These are phyloP conservation scores for Muricea muricata DNA, from an alignment of 92 coral and sea anemone species.

Conservation along the genomic window DNA sequence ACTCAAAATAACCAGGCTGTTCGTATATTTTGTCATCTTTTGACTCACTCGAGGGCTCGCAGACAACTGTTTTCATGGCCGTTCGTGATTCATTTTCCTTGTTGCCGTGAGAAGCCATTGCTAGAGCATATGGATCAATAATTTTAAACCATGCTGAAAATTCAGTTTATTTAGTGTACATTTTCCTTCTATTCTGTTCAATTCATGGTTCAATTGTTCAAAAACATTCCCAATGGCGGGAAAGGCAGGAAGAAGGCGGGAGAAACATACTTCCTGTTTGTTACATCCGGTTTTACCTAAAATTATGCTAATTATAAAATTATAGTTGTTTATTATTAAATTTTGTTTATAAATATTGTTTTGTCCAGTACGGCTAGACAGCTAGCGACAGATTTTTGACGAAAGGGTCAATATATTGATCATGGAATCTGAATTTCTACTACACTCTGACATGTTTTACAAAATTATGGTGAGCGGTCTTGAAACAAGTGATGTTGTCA, in stretches of 20 bases:
- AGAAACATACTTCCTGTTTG: too few species aligned
- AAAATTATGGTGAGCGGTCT: not conserved
- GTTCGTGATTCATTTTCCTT: not conserved
- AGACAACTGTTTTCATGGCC: not conserved
- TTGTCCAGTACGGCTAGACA: too few species aligned
- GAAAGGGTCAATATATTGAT: not conserved
- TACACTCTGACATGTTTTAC: not conserved
- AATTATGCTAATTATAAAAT: not conserved
- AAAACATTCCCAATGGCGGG: conserved; percentile 57
- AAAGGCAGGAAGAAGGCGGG: not conserved
- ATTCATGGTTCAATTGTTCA: too few species aligned
- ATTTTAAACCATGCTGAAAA: conserved; percentile 37
- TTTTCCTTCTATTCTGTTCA: too few species aligned
- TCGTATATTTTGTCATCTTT: not conserved
- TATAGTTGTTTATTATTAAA: not conserved
- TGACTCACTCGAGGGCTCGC: conserved; percentile 16
- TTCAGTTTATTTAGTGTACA: too few species aligned
- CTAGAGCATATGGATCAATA: not conserved
- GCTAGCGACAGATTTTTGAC: too few species aligned
- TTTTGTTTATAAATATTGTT: not conserved
- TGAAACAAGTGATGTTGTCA: not conserved
- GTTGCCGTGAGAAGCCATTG: not conserved
- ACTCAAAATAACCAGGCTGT: conserved; percentile 77
- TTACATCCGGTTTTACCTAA: conserved; percentile 4
- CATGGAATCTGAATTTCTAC: not conserved